Base-by-base conservation (phyloP, 2,888 invertebrate species). In the Sylvicola cinctus region DNA sequence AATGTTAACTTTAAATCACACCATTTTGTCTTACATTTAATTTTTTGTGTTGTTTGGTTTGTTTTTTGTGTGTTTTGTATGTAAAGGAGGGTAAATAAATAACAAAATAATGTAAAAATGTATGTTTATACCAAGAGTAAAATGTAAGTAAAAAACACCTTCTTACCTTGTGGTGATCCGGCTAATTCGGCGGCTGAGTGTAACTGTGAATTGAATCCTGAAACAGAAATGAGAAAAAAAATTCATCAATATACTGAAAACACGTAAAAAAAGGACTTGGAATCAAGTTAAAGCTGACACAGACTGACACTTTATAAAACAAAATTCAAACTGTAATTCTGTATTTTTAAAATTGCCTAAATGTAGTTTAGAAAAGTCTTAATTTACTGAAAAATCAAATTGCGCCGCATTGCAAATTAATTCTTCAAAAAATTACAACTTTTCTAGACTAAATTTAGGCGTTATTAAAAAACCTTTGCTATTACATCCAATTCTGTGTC, bases 161-260 rank as follows among this genome's bases (percentile, higher is more conserved):
- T 66, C 76, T 75, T 72, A 81, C 81, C 81, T 80, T 81, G 81
- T 49, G 81, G 81, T 51, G 81, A 80, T 54, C 78, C 75, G 47
- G 80, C 79, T 54, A 80, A 63, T 57, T 75, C 76, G 59, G 79
- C 80, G 43, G 58, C 52, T 41, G 53, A 50, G 48, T 54, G 57
- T 40, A 55, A 47, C 46, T 58, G 56, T 38, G 57, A 51, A 42
- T 54, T 58, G 44, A 58, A 55, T 48, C 55, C 58, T 58, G 34
- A 12, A 37, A 37, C 4, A 31, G 29, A 26, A 12, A 26, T 25
- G 16, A 12, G 12, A 16, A 7, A 27, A 15, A 33, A 17, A 2
- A 16, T n/a, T n/a, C n/a, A n/a, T n/a, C n/a, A n/a, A n/a, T n/a
- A n/a, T n/a, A n/a, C n/a, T n/a, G n/a, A n/a, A n/a, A n/a, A n/a